These are phyloP conservation scores for Bucco capensis DNA, from an alignment of 2,113 vertebrate species.

Conservation along the genomic window DNA sequence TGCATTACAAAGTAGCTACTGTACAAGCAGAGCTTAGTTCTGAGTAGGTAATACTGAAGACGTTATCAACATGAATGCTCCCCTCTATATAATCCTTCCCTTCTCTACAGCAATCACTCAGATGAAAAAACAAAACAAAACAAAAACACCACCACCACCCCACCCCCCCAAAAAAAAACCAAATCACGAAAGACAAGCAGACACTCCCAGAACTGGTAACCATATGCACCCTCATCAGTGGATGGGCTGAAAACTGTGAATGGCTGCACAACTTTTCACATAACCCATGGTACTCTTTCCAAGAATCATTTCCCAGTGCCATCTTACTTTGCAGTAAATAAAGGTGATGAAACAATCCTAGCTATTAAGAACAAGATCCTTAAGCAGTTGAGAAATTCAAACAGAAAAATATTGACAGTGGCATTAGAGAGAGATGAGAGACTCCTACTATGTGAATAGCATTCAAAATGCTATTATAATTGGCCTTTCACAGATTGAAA, in stretches of 20 bases:
- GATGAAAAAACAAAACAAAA: not conserved
- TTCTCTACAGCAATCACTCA: not conserved
- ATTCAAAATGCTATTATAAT: not conserved
- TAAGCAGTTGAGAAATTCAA: not conserved
- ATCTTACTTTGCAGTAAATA: not conserved
- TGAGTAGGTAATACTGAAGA: not conserved
- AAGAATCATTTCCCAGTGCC: not conserved
- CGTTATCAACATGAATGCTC: not conserved
- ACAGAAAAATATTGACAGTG: not conserved
- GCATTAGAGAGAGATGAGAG: not conserved
- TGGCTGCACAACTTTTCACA: not conserved
- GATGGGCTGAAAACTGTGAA: not conserved
- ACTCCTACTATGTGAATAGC: not conserved
- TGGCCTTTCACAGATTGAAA: fast-evolving
- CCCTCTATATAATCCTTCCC: not conserved
- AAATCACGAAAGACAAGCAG: not conserved
- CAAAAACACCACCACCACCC: too few relatives aligned
- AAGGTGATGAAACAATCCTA: not conserved
- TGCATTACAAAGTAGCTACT: not conserved
- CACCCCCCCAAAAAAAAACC: too few relatives aligned
- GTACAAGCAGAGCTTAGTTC: not conserved
- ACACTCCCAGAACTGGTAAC: not conserved
- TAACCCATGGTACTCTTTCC: not conserved
- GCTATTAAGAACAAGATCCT: not conserved
- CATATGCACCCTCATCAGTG: not conserved